Evolutionary conservation across 2,888 invertebrate genomes (phyloP), one percentile per base, ranked within the genome.

Genomic region (Perizoma affinitatum): DNA sequence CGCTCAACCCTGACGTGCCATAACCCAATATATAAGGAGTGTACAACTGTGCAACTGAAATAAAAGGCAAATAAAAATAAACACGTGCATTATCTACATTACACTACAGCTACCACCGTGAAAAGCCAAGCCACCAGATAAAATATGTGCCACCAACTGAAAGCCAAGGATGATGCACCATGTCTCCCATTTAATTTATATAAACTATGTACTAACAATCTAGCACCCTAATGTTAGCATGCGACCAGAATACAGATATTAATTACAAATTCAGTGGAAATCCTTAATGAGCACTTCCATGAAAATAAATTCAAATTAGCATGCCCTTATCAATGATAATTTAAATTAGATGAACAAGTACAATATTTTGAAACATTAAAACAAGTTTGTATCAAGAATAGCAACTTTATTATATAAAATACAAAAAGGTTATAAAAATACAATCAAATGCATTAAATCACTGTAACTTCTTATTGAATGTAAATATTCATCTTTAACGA

Each of bases 21-120:
- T 92, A 92, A 88, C 90, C 90, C 88, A 92, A 88, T 84, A 92
- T 90, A 88, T 90, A 92, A 88, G 92, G 92, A 80, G 90, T 88
- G 90, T 90, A 92, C 84, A 91, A 87, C 86, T 91, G 91, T 90
- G 92, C 92, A 90, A 92, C 92, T 92, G 92, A 92, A 92, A 91
- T 83, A 82, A 87, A 89, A 90, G 78, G 88, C 88, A 90, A 90
- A 90, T 83, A 80, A 90, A 86, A 89, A 88, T 88, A 85, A 90
- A 90, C 86, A 87, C 89, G 90, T 90, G 91, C 91, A 85, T 76
- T 78, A 76, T 76, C 77, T 74, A 81, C 74, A 86, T 76, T 73
- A 82, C 74, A 86, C 76, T 73, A 82, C 75, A 86, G 84, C 90
- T 86, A 85, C 84, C 87, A 86, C 86, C 85, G 74, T 75, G 82